Conservation (phyloP, 1,140 invertebrate species). For the Nilaparvata lugens region DNA sequence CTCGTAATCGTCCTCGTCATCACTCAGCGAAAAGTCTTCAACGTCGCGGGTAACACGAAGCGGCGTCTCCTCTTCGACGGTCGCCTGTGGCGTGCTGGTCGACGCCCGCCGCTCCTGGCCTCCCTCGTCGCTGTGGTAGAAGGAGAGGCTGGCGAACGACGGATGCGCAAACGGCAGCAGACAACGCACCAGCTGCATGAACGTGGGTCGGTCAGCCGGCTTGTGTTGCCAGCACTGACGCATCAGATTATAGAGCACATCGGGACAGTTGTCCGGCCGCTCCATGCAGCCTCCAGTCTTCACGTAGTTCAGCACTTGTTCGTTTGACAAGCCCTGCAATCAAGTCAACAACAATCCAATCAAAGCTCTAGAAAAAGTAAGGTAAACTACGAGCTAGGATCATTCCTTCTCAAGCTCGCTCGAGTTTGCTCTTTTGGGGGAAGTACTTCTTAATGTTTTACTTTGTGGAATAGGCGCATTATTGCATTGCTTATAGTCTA, state of each 20-base stretch:
- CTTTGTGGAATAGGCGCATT: too few relatives aligned
- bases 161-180: conserved; percentile 45
- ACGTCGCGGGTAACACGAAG: conserved; percentile 26
- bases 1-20: conserved; percentile 24
- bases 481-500: too few relatives aligned
- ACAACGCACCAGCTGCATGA: conserved; percentile 60
- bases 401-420: too few relatives aligned
- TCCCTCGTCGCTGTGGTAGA: conserved; percentile 63
- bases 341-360: conserved; percentile 7
- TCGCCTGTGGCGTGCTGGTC: conserved; percentile 15
- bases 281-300: conserved; percentile 87
- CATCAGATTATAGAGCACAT: conserved; percentile 83
- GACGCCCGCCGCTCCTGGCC: conserved; percentile 44
- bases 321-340: conserved; percentile 56
- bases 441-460: too few relatives aligned
- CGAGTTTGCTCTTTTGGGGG: too few relatives aligned
- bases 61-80: conserved; percentile 28
- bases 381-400: too few relatives aligned
- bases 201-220: conserved; percentile 64
- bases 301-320: conserved; percentile 72
- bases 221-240: conserved; percentile 78
- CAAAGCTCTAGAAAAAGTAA: too few relatives aligned
- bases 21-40: conserved; percentile 28
- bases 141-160: conserved; percentile 61
- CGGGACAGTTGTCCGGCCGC: conserved; percentile 86